Base-by-base conservation (phyloP, 2,113 vertebrate species). In the Pionites leucogaster region DNA sequence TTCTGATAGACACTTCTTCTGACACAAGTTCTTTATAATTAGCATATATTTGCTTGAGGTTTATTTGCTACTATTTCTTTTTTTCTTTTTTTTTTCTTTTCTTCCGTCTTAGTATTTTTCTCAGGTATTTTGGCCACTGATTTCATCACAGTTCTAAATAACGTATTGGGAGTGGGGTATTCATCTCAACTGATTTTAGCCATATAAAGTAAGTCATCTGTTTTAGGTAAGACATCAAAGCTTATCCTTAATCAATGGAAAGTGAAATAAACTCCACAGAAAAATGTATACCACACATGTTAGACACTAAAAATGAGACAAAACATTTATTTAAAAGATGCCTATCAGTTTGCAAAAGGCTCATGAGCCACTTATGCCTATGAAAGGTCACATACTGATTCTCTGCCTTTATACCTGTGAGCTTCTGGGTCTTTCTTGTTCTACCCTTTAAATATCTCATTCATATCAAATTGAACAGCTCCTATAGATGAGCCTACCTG, bases 121-220 rank as follows among this genome's bases (percentile, higher is more conserved):
- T n/a, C 29, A 49, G 50, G 11, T 63, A 53, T 44, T 84, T 93
- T 74, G 8, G 27, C 64, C 31, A 23, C 8, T 27, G 55, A 31
- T 64, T 79, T 69, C 17, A 69, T 52, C 12, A 39, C 13, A 28
- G 31, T 72, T 89, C 27, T 78, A 68, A 67, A 62, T 5, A 50
- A 24, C 25, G 2, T 25, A 37, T 35, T 1, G 4, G 11, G 24
- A 57, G 4, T 1, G 4, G 6, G 25, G 19, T 7, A 24, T 17
- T 78, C 39, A 60, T 47, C 41, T 79, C 42, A 69, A 5, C n/a
- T 68, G 31, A 33, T 10, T 79, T 68, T 74, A 87, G 41, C 46
- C 4, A 10, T 37, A 24, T 39, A 39, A 60, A 53, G 22, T 31
- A 57, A 63, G 31, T 33, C 4, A 64, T 39, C 24, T 77, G 8